Percentiles rank a stretch among this genome's conserved stretches.
phyloP scores from a whole-genome alignment of 2,888 invertebrate genomes.

The Altica lythri region DNA sequence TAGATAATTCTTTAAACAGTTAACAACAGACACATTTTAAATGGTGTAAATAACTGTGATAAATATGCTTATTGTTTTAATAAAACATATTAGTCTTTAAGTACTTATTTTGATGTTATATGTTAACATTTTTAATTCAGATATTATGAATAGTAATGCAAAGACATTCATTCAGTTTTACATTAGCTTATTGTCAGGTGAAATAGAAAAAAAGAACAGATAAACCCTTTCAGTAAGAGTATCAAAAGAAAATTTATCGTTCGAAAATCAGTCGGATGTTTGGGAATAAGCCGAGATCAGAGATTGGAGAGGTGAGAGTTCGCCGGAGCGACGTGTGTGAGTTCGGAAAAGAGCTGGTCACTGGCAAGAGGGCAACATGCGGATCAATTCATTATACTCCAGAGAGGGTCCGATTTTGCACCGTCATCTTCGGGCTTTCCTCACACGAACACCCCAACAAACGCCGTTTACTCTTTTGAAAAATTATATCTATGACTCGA shows the following conservation, averaged over 20 bases:
- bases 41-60: too few relatives aligned
- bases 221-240: too few relatives aligned
- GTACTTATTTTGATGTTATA: too few relatives aligned
- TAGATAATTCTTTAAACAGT: too few relatives aligned
- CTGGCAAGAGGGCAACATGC: slow-evolving; percentile 52
- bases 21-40: too few relatives aligned
- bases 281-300: slow-evolving; percentile 35
- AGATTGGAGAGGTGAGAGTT: slow-evolving; percentile 50
- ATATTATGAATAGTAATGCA: too few relatives aligned
- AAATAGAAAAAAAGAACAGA: too few relatives aligned
- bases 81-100: too few relatives aligned
- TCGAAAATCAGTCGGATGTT: slow-evolving; percentile 33
- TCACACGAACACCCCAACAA: slow-evolving; percentile 40
- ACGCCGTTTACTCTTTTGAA: slow-evolving; percentile 42
- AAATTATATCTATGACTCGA: slow-evolving; percentile 39
- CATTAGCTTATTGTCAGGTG: too few relatives aligned
- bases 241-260: slow-evolving; percentile 35
- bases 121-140: too few relatives aligned
- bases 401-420: slow-evolving; percentile 54
- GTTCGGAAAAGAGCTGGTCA: slow-evolving; percentile 30
- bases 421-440: slow-evolving; percentile 51
- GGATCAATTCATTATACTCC: slow-evolving; percentile 56
- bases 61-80: too few relatives aligned
- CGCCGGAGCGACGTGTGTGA: slow-evolving; percentile 41
- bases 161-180: too few relatives aligned